Percentiles rank a stretch among this genome's conserved stretches.
These are phyloP conservation scores for Varanus salvator DNA, from an alignment of 2,113 vertebrate species.

Conservation along the genomic window DNA sequence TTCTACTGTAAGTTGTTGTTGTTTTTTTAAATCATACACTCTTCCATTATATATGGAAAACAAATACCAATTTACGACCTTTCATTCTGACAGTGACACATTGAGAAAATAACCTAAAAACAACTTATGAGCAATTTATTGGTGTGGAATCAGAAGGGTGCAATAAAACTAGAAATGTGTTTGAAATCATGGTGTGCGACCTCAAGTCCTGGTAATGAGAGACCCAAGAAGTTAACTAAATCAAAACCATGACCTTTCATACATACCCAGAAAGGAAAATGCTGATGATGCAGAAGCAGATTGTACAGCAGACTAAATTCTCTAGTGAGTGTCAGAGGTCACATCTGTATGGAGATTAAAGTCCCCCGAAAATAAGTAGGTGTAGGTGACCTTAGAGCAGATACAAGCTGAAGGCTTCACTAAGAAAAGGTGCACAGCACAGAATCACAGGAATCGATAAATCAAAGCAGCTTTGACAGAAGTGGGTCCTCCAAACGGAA, in stretches of 20 bases:
- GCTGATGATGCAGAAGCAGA: constrained; percentile 63
- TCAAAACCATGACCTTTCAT: constrained; percentile 55
- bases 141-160: background rate
- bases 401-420: constrained; percentile 47
- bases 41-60: background rate
- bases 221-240: constrained; percentile 66
- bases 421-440: constrained; percentile 34
- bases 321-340: constrained; percentile 52
- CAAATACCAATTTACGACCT: background rate
- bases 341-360: constrained; percentile 72
- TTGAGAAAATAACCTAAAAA: fast-evolving
- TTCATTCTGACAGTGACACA: background rate
- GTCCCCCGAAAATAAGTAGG: constrained; percentile 64
- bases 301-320: constrained; percentile 59
- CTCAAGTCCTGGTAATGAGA: constrained; percentile 59
- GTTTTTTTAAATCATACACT: background rate
- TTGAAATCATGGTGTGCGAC: constrained; percentile 45
- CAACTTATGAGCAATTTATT: constrained; percentile 9
- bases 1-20: background rate
- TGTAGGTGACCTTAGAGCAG: constrained; percentile 71
- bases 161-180: constrained; percentile 1
- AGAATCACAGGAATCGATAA: constrained; percentile 57
- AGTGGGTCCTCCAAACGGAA: constrained; percentile 41
- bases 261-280: constrained; percentile 32
- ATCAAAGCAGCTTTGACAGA: constrained; percentile 67